Percentiles rank a stretch among this genome's conserved stretches.
These are phyloP conservation scores for Agonum fuliginosum DNA, from an alignment of 2,888 invertebrate species.

Conservation along the genomic window DNA sequence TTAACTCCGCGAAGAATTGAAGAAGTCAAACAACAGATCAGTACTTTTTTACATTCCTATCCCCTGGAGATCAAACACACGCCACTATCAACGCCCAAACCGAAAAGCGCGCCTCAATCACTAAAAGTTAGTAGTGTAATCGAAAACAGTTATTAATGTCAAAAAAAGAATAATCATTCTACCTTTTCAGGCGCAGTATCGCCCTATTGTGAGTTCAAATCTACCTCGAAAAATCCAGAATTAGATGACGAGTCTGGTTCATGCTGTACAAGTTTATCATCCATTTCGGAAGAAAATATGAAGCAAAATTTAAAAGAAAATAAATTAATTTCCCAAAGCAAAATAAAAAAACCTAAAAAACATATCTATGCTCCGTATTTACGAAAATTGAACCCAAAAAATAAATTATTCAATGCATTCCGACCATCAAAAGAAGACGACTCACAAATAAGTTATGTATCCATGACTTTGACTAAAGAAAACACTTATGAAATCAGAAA, in stretches of 20 bases:
- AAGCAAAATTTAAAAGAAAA: not conserved
- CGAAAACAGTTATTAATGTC: constrained; percentile 7
- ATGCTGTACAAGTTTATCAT: not conserved
- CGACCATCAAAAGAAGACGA: not conserved
- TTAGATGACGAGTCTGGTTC: not conserved
- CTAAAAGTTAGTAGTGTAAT: constrained; percentile 29
- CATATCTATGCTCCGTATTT: no score
- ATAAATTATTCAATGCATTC: not conserved
- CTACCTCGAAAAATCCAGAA: not conserved
- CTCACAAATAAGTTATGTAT: not conserved
- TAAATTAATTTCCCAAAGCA: not conserved
- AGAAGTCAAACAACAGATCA: not conserved
- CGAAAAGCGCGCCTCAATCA: not conserved
- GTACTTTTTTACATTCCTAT: not conserved
- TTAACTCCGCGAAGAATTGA: not conserved
- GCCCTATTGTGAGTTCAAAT: not conserved
- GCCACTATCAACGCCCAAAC: not conserved
- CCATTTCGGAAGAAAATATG: not conserved
- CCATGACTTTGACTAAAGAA: not conserved
- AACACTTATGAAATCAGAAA: not conserved
- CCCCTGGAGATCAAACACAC: not conserved
- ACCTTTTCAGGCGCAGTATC: not conserved
- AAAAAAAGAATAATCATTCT: constrained; percentile 24
- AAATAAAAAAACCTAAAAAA: not conserved
- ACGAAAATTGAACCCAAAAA: not conserved